Evolutionary conservation across 2,113 vertebrate genomes (phyloP), one percentile per base, ranked within the genome.

Genomic region (Notarius lentiginosus): DNA sequence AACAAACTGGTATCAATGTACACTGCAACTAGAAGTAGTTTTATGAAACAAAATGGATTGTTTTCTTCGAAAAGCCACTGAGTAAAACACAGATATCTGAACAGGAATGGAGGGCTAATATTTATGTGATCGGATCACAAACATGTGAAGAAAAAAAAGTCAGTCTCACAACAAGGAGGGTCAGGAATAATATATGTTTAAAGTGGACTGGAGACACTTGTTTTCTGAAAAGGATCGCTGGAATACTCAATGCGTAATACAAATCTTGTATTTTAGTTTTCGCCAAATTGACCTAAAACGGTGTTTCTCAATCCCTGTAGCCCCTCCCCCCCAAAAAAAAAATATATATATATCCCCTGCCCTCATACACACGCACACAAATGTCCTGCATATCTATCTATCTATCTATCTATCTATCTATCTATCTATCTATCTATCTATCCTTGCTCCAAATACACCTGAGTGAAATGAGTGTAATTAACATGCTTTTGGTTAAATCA

Each of bases 1-100:
- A 87, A 88, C 65, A 88, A 83, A 86, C 86, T 87, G 82, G 56
- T 81, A 89, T 85, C 85, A 90, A 91, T 56, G 55, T 77, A 89
- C 75, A 89, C 73, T 27, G 82, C 47, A 75, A 63, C 65, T 60
- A 17, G 82, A 85, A 88, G 58, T 89, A 86, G 80, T 84, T 91
- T 87, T 84, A 86, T 17, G 22, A 53, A 17, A 47, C 51, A 63
- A 53, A 41, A 60, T 0, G 12, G 24, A 66, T 30, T 68, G 5
- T 68, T 73, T 73, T 73, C 30, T 47, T 73, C 1, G 18, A 49
- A 77, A 53, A 77, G 12, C 49, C 24, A 77, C 18, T 53, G 11
- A 27, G 49, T 27, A 27, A 55, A 77, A 77, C 22, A 77, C 24
- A 77, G 22, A 49, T 73, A 73, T 75, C 47, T 76, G 9, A 77